Percentiles rank a stretch among this genome's conserved stretches.
Conservation (phyloP, 2,888 invertebrate genomes). For the Platycheirus albimanus region DNA sequence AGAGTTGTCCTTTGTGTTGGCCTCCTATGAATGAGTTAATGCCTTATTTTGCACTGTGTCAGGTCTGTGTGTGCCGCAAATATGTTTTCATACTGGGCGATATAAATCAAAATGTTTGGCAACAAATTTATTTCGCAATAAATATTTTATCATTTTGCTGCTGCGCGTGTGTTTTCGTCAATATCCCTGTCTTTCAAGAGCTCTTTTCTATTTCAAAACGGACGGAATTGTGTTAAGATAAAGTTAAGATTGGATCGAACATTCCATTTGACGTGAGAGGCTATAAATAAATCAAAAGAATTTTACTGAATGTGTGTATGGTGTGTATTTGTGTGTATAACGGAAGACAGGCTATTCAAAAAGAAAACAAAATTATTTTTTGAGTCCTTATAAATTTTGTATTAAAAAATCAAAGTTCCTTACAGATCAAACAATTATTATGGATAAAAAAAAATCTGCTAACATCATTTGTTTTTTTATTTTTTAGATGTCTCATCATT, state of each 20-base stretch:
- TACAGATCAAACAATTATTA: no score
- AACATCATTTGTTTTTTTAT: background rate
- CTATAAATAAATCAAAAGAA: background rate
- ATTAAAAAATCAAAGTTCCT: no score
- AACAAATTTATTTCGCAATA: constrained; percentile 43
- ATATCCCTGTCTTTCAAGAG: background rate
- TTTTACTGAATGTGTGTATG: background rate
- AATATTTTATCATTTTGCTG: constrained; percentile 50
- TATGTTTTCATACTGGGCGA: constrained; percentile 20
- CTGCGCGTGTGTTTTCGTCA: constrained; percentile 11
- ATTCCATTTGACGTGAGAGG: background rate
- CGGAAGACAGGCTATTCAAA: no score
- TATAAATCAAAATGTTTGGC: constrained; percentile 27
- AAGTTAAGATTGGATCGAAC: background rate
- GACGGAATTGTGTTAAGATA: background rate
- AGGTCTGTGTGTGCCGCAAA: constrained; percentile 8
- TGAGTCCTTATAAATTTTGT: no score
- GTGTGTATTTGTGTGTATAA: no score
- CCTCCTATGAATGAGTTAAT: constrained; percentile 35
- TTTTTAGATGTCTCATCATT: constrained; percentile 40
- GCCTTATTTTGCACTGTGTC: constrained; percentile 18
- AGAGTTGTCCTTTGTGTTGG: background rate
- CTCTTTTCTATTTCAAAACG: background rate
- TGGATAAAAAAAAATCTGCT: no score
- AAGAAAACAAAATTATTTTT: no score